These are phyloP conservation scores for Aplochiton taeniatus DNA, from an alignment of 2,797 vertebrate species.

Conservation along the genomic window DNA sequence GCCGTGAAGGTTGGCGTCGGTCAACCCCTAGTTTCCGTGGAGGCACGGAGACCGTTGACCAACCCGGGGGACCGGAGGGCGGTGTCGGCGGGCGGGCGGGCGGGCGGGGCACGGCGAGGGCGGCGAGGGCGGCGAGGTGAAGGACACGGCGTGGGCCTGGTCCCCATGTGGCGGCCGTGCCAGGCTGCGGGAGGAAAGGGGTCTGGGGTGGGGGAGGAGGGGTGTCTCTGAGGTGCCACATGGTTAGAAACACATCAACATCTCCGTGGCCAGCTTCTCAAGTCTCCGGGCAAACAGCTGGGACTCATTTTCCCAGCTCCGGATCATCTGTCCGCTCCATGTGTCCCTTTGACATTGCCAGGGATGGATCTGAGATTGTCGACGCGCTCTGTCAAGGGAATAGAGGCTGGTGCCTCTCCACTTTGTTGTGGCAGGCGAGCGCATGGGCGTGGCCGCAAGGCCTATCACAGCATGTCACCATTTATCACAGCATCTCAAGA, in stretches of 20 bases:
- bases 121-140: constrained; percentile 16
- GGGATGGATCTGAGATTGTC: constrained; percentile 41
- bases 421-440: background rate
- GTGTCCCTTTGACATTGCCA: constrained; percentile 42
- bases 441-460: no score
- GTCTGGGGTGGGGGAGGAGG: constrained; percentile 20
- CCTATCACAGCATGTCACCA: no score
- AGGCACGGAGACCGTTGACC: no score
- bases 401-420: constrained; percentile 24
- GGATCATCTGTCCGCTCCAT: constrained; percentile 27
- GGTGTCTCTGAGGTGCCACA: constrained; percentile 57
- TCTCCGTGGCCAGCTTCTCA: constrained; percentile 49
- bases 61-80: background rate
- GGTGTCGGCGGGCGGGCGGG: background rate
- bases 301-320: constrained; percentile 49
- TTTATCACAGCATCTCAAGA: no score
- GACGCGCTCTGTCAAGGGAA: constrained; percentile 25
- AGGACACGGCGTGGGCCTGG: constrained; percentile 38
- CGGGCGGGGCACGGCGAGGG: background rate
- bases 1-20: no score
- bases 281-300: constrained; percentile 74
- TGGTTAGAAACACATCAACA: constrained; percentile 62
- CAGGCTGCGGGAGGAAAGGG: background rate
- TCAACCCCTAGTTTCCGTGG: no score
- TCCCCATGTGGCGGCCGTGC: constrained; percentile 57